Evolutionary conservation across 2,113 vertebrate species (phyloP).

Genomic region (Microcebus jonahi): DNA sequence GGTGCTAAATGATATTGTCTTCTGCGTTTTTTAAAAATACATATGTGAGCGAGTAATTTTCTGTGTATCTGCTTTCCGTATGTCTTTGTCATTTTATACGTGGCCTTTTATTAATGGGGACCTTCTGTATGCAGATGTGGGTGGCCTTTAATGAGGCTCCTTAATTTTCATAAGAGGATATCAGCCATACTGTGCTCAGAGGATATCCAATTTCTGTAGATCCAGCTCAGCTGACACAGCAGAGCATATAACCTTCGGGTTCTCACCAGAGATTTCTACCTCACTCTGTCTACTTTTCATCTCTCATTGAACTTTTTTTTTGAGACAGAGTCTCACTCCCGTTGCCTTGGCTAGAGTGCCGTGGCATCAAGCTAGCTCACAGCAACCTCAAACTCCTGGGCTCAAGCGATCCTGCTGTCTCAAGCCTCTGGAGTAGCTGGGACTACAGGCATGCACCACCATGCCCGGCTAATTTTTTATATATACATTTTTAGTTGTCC

Average conservation of each 20-base stretch:
- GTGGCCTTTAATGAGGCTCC: neutral
- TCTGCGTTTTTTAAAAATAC: neutral
- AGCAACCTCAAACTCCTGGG: no score
- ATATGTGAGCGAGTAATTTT: neutral
- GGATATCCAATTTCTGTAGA: neutral
- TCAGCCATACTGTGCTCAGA: neutral
- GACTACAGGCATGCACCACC: no score
- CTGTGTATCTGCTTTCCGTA: neutral
- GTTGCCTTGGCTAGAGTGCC: no score
- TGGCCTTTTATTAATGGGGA: neutral
- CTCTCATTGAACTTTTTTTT: neutral
- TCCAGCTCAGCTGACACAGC: neutral
- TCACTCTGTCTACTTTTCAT: neutral
- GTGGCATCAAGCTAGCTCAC: no score
- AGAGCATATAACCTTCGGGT: neutral
- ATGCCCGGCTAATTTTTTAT: no score
- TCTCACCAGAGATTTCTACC: neutral
- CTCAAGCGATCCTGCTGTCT: no score
- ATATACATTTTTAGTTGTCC: no score
- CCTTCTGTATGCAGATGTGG: neutral
- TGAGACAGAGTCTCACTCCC: no score
- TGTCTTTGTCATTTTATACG: neutral
- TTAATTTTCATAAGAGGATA: neutral
- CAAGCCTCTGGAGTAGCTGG: no score
- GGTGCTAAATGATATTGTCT: neutral